Percentiles rank a stretch among this genome's conserved stretches.
These are phyloP conservation scores for Plagiodera versicolora DNA, from an alignment of 2,888 invertebrate species.

Conservation along the genomic window DNA sequence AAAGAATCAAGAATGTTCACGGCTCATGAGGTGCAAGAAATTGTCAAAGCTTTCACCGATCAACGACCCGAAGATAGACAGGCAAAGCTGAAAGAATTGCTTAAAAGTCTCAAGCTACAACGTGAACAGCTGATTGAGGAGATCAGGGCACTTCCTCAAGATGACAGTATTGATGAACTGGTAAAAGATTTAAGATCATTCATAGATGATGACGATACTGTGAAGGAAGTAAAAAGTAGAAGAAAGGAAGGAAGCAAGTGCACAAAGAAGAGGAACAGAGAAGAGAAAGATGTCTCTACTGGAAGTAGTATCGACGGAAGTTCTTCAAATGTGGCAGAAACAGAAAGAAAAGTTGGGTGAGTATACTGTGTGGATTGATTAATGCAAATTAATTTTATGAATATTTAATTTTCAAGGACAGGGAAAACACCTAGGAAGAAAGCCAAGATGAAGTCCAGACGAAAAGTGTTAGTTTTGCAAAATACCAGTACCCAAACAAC, in stretches of 20 bases:
- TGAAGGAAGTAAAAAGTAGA: conserved; percentile 15
- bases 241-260: conserved; percentile 18
- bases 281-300: conserved; percentile 23
- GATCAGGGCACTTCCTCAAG: conserved; percentile 43
- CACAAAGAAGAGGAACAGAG: conserved; percentile 22
- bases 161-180: conserved; percentile 40
- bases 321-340: conserved; percentile 7
- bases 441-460: conserved; percentile 25
- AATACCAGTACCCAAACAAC: conserved; percentile 52
- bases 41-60: conserved; percentile 36
- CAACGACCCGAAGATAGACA: conserved; percentile 36
- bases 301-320: conserved; percentile 22
- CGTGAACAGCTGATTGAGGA: conserved; percentile 50
- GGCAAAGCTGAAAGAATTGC: conserved; percentile 45
- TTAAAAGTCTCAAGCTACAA: conserved; percentile 49
- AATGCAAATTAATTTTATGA: too few species aligned
- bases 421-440: conserved; percentile 31
- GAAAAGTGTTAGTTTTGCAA: conserved; percentile 42
- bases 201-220: conserved; percentile 10
- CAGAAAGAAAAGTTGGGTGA: neutral
- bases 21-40: conserved; percentile 40
- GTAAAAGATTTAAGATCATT: conserved; percentile 38
- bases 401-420: neutral
- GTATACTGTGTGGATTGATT: too few species aligned
- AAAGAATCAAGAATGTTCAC: conserved; percentile 36